Base-by-base conservation (phyloP, 2,888 invertebrate genomes). In the Ormyrus pomaceus region DNA sequence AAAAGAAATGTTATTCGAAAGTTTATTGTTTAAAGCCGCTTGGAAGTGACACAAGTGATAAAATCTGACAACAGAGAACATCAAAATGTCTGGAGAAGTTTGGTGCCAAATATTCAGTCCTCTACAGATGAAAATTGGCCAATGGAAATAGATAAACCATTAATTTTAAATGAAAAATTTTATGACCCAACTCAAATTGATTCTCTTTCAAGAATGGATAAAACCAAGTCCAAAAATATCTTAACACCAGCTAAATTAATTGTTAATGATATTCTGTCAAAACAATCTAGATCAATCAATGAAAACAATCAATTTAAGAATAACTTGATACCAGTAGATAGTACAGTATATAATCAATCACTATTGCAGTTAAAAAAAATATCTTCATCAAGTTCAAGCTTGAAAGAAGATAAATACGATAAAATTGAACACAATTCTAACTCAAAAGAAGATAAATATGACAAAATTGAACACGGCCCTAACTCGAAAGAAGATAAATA, bases 51-150 rank as follows among this genome's bases (percentile, higher is more conserved):
- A 3, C 70, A 79, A 19, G 53, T 51, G n/a, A 46, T 75, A 4
- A 77, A 70, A 48, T 51, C 79, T 34, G 68, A 77, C 7, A 78
- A 79, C 62, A 73, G 77, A 51, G 78, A 82, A 53, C 59, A 65
- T 61, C 66, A 48, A 34, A 80, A 78, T 62, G 82, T 71, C 3
- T 85, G 85, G 84, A 79, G 81, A 45, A 73, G 77, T 34, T 81
- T 45, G 0, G 8, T 85, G 8, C 83, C 86, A 4, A 51, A 79
- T 6, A n/a, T 34, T 55, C 1, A 6, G 13, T 46, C 61, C 2
- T 62, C 45, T 10, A 51, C 13, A 62, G 51, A 56, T 65, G 46
- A 50, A 46, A 9, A 5, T 3, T 56, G 61, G 51, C 10, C 62
- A 55, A 19, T n/a, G 9, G 8, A 51, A 48, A 4, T 0, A 45